These are phyloP conservation scores for Lamellibrachia luymesi DNA, from an alignment of 1,140 invertebrate genomes.

Conservation along the genomic window DNA sequence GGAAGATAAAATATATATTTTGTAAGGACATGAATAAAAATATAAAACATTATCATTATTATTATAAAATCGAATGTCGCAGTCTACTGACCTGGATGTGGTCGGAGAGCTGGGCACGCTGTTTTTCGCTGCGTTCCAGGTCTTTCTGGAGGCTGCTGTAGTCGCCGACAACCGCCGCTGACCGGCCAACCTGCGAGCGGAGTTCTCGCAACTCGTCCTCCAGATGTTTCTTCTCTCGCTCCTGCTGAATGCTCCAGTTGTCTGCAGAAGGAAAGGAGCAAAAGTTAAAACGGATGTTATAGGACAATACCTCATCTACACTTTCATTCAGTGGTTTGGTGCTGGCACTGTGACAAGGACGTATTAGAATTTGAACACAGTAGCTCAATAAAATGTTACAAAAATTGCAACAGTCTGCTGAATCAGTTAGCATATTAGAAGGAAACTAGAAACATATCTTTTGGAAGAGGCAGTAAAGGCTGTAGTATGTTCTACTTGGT, in stretches of 20 bases:
- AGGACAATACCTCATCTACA: neutral
- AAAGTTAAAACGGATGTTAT: neutral
- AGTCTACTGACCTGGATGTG: constrained; percentile 47
- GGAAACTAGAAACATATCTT: too few species aligned
- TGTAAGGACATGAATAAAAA: too few species aligned
- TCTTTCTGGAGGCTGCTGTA: constrained; percentile 42
- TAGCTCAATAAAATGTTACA: too few species aligned
- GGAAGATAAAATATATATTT: too few species aligned
- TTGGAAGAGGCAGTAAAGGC: too few species aligned
- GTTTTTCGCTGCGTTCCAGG: constrained; percentile 49
- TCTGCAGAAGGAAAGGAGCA: neutral
- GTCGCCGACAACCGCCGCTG: constrained; percentile 40
- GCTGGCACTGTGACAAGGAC: too few species aligned
- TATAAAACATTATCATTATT: too few species aligned
- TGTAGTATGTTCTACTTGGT: too few species aligned
- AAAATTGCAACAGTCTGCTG: too few species aligned
- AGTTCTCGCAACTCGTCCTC: constrained; percentile 45
- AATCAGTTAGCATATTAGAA: too few species aligned
- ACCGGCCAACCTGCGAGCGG: constrained; percentile 39
- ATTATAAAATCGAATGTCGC: too few species aligned
- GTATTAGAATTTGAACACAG: too few species aligned
- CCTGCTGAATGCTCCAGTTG: constrained; percentile 20
- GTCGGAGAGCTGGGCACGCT: constrained; percentile 50
- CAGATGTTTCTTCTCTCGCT: constrained; percentile 41
- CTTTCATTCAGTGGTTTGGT: neutral